Base-by-base conservation (phyloP, 2,113 vertebrate species). In the Spheniscus mendiculus region DNA sequence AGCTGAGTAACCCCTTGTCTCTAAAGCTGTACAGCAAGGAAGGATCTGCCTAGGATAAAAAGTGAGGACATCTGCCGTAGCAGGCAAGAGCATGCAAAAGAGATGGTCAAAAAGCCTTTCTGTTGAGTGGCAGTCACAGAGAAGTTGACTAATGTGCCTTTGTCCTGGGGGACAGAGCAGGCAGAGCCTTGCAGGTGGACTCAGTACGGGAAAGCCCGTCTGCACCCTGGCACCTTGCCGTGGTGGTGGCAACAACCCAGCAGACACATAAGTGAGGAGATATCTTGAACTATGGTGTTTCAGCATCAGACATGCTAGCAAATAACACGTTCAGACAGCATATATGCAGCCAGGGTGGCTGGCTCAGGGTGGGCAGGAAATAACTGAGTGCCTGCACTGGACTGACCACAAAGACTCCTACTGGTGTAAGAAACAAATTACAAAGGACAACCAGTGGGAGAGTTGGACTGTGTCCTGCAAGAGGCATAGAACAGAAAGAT, bases 221-320 rank as follows among this genome's bases (percentile, higher is more conserved):
- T 52, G 59, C 26, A 44, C 15, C 8, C 18, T 23, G 40, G 55
- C 45, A 42, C 42, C 42, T 42, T 49, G 50, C 38, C 45, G 2
- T 5, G 4, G 55, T 44, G 63, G 18, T 67, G 52, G 16, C 27
- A 16, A 42, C 70, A 38, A 67, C 17, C 2, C 47, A 83, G 49
- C 22, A 76, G 73, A 58, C 42, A 26, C 2, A 0, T 7, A 21
- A 36, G 19, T 3, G 23, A 69, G 77, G 47, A 61, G 10, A 11
- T 49, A 18, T 4, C 45, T 36, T 30, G 21, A 67, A 13, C 15
- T 30, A 3, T 0, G 0, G 50, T 36, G 49, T 65, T 73, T 44
- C 27, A 53, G 72, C 18, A 30, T 19, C 67, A 42, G 61, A 58
- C 18, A 47, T 67, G 50, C 56, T 26, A 22, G 81, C n/a, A 85